Percentiles rank a stretch among this genome's conserved stretches.
Evolutionary conservation across 2,797 vertebrate species (phyloP).

Genomic region (Chaunax sp.): DNA sequence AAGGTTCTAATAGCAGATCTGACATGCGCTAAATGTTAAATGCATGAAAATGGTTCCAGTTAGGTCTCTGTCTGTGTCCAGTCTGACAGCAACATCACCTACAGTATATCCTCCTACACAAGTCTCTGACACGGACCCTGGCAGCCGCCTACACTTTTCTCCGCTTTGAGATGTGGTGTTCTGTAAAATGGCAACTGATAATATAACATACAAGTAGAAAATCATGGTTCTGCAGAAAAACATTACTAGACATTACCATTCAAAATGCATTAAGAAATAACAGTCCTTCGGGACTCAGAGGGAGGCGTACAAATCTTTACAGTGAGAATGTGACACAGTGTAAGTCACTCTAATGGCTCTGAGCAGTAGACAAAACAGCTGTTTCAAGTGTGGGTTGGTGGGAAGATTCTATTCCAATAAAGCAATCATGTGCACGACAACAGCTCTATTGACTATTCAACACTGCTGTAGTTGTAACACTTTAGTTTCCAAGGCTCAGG

Average conservation of each 20-base stretch:
- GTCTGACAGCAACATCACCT: too few relatives aligned
- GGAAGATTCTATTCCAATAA: slow-evolving; percentile 15
- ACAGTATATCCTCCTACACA: slow-evolving; percentile 15
- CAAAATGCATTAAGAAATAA: neutral
- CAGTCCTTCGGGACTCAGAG: neutral
- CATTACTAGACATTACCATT: neutral
- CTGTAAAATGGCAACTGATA: too few relatives aligned
- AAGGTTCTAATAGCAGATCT: neutral
- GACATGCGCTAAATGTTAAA: neutral
- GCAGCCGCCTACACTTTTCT: neutral
- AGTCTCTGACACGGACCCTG: slow-evolving; percentile 5
- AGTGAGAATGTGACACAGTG: neutral
- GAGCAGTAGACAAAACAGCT: neutral
- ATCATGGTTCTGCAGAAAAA: neutral
- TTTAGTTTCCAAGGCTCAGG: neutral
- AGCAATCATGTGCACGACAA: slow-evolving; percentile 1
- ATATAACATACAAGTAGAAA: too few relatives aligned
- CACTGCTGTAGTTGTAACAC: neutral
- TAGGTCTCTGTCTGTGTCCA: too few relatives aligned
- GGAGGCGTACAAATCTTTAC: neutral
- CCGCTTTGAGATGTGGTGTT: too few relatives aligned
- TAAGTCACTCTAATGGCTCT: slow-evolving; percentile 4
- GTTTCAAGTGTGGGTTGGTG: neutral
- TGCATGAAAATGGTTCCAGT: too few relatives aligned
- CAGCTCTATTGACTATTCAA: slow-evolving; percentile 4